Conservation (phyloP, 2,888 invertebrate genomes). For the Cerastis rubricosa region DNA sequence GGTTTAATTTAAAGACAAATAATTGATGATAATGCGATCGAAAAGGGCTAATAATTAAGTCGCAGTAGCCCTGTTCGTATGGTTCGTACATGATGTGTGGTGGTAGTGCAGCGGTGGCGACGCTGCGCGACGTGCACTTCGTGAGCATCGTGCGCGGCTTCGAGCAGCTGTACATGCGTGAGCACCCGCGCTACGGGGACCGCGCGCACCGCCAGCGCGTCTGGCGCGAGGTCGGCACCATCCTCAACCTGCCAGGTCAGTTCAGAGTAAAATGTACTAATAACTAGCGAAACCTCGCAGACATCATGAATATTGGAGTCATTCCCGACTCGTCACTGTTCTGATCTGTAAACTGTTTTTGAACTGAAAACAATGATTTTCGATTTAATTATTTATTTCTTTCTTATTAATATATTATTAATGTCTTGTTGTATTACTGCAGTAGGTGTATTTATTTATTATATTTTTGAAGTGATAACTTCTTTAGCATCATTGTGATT, state of each 20-base stretch:
- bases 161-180: slow-evolving; percentile 23
- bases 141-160: slow-evolving; percentile 31
- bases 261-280: neutral
- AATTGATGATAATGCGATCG: neutral
- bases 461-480: too few relatives aligned
- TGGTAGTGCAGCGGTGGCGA: neutral
- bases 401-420: too few relatives aligned
- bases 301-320: neutral
- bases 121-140: slow-evolving; percentile 18
- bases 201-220: neutral
- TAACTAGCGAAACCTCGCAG: neutral
- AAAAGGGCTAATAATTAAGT: neutral
- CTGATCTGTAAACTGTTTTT: neutral
- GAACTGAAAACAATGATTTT: too few relatives aligned
- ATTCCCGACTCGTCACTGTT: neutral
- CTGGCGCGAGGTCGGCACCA: slow-evolving; percentile 19
- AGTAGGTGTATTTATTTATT: too few relatives aligned
- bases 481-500: too few relatives aligned
- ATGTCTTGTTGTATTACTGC: too few relatives aligned
- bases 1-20: neutral
- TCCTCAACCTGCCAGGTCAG: slow-evolving; percentile 24
- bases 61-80: neutral
- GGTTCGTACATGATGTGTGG: neutral
- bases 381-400: too few relatives aligned
- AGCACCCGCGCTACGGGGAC: slow-evolving; percentile 2